Evolutionary conservation across 2,113 vertebrate genomes (phyloP), one percentile per base, ranked within the genome.

Genomic region (Oreotrochilus melanogaster): DNA sequence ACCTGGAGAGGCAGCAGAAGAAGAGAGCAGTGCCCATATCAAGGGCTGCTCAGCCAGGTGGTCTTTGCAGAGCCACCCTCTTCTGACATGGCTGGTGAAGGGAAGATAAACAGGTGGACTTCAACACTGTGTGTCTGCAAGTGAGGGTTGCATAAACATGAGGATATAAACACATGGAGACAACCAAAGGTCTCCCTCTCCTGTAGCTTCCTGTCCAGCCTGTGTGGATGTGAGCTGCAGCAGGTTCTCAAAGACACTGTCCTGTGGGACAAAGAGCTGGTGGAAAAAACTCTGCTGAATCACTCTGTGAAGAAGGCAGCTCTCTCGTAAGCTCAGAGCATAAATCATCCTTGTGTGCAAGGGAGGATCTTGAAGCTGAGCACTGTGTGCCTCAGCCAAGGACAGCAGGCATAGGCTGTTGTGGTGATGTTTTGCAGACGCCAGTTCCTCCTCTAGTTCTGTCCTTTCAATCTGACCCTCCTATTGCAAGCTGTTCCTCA

Each of bases 71-170:
- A 72, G 18, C 66, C 14, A 53, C 37, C 37, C 31, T 54, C 28
- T 58, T 22, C 24, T 2, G 5, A 4, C 23, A 23, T 4, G 8
- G 4, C 21, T 1, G 1, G 15, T 0, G 3, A 76, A 51, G 74
- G 67, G 67, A 86, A 69, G 69, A 88, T 39, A 88, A 93, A 47
- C 18, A 69, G 33, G 62, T 24, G 31, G 62, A 60, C 3, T 18
- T 69, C 84, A 92, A 76, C 25, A 50, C 30, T 39, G 12, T 1
- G 1, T 86, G 54, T 1, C 80, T 89, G 62, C 23, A 48, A 39
- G 73, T 14, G 51, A 24, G 47, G 19, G 8, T 50, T 87, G 65
- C 47, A 42, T 51, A 93, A 93, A 81, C 27, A 58, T 21, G 43
- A 51, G 30, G 48, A 27, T 72, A 43, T 78, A 86, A 86, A 42